A percentile compares a stretch with the other conserved stretches of the same genome.
phyloP scores from a whole-genome alignment of 2,888 invertebrate genomes.

The Acrobasis repandana region DNA sequence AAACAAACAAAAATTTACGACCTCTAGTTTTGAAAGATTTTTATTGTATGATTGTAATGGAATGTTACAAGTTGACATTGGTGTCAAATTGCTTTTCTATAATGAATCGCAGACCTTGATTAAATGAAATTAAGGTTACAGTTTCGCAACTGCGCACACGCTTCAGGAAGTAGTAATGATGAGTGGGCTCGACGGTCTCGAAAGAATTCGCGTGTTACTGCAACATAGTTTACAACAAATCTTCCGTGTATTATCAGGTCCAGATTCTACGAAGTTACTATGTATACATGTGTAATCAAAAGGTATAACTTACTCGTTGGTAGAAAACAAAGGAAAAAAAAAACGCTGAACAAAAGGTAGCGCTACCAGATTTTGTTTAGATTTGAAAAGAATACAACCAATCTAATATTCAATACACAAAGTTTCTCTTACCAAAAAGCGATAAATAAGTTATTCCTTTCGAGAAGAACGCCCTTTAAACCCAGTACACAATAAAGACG shows the following conservation, averaged over 20 bases:
- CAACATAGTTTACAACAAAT: background rate
- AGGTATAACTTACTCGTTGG: background rate
- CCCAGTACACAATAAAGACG: background rate
- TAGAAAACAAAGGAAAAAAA: no score
- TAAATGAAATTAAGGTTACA: conserved; percentile 3
- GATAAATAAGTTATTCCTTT: no score
- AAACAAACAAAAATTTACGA: no score
- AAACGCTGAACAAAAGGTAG: no score
- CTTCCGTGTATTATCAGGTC: background rate
- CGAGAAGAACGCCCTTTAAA: background rate
- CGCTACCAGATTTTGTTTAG: no score
- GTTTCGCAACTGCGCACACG: conserved; percentile 9
- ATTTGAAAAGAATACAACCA: no score
- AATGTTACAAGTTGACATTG: conserved; percentile 7
- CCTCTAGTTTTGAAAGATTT: no score
- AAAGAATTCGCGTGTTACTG: background rate
- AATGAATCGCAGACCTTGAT: conserved; percentile 17
- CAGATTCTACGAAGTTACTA: background rate
- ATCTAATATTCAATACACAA: no score
- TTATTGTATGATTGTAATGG: background rate
- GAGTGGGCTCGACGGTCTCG: background rate
- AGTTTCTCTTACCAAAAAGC: no score
- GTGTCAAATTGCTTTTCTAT: conserved; percentile 11
- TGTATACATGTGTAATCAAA: background rate
- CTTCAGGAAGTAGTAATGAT: conserved; percentile 9